These are phyloP conservation scores for Diplodus sargus DNA, from an alignment of 2,797 vertebrate species.

Conservation along the genomic window DNA sequence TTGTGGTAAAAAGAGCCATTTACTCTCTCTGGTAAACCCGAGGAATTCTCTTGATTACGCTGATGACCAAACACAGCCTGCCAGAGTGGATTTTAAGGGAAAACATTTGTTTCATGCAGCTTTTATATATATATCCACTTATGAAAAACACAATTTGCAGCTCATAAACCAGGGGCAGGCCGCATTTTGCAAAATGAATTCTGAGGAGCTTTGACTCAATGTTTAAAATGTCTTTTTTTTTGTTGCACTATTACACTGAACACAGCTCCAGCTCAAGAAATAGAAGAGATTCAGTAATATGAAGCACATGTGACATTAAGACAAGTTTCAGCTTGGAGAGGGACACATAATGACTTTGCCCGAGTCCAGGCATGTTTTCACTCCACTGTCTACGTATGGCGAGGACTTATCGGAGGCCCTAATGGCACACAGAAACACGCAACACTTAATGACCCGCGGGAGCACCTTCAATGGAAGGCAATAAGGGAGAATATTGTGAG, in stretches of 20 bases:
- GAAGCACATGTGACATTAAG: slow-evolving; percentile 66
- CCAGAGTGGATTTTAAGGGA: slow-evolving; percentile 39
- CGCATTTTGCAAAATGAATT: slow-evolving; percentile 41
- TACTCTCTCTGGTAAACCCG: slow-evolving; percentile 64
- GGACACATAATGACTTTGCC: slow-evolving; percentile 62
- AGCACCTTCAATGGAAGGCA: slow-evolving; percentile 53
- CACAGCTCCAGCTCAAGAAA: slow-evolving; percentile 19
- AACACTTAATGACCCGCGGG: slow-evolving; percentile 65
- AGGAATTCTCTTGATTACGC: slow-evolving; percentile 74
- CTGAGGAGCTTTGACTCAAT: slow-evolving; percentile 29
- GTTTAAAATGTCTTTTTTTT: not conserved
- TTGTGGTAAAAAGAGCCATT: slow-evolving; percentile 74
- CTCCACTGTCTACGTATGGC: slow-evolving; percentile 49
- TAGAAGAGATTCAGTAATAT: slow-evolving; percentile 50
- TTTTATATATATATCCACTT: slow-evolving; percentile 28
- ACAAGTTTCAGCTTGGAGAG: slow-evolving; percentile 50
- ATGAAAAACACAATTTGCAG: slow-evolving; percentile 41
- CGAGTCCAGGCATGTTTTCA: slow-evolving; percentile 50
- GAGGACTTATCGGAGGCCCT: slow-evolving; percentile 67
- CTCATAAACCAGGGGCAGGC: slow-evolving; percentile 44
- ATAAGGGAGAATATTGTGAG: slow-evolving; percentile 53
- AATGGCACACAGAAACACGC: slow-evolving; percentile 71
- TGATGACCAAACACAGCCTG: slow-evolving; percentile 54
- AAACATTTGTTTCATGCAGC: slow-evolving; percentile 49
- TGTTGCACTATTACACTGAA: not conserved